These are phyloP conservation scores for Argyresthia goedartella DNA, from an alignment of 2,888 invertebrate species.

Conservation along the genomic window DNA sequence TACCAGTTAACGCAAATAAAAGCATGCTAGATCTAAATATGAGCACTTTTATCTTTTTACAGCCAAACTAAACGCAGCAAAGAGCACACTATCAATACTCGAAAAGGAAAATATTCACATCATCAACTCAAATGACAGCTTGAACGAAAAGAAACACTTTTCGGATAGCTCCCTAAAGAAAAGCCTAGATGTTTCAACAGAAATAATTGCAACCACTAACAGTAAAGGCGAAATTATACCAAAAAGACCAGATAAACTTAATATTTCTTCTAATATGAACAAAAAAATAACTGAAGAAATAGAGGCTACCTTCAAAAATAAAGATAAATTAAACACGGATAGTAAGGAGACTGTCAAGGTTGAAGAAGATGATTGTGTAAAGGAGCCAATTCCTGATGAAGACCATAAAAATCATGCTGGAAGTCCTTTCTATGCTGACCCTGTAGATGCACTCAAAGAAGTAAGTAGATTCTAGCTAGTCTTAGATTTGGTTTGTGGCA, in stretches of 20 bases:
- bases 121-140: slow-evolving; percentile 50
- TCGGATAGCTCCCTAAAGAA: slow-evolving; percentile 50
- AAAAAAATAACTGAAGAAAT: slow-evolving; percentile 64
- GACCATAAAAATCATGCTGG: slow-evolving; percentile 76
- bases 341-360: slow-evolving; percentile 64
- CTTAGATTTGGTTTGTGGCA: too few species aligned
- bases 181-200: slow-evolving; percentile 47
- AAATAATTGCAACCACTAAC: slow-evolving; percentile 62
- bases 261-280: slow-evolving; percentile 58
- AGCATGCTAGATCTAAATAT: too few species aligned
- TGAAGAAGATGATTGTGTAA: slow-evolving; percentile 48
- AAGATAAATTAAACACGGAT: slow-evolving; percentile 49
- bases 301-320: slow-evolving; percentile 49
- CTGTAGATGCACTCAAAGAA: slow-evolving; percentile 84
- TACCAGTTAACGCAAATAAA: too few species aligned
- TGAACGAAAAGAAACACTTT: slow-evolving; percentile 50
- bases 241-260: slow-evolving; percentile 63
- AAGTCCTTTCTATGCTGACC: slow-evolving; percentile 91
- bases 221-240: slow-evolving; percentile 59
- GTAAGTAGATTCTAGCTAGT: slow-evolving; percentile 23
- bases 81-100: slow-evolving; percentile 56
- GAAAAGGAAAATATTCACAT: slow-evolving; percentile 59
- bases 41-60: slow-evolving; percentile 15
- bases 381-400: slow-evolving; percentile 36
- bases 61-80: slow-evolving; percentile 57